phyloP scores from a whole-genome alignment of 2,888 invertebrate genomes.

The Tyria jacobaeae region DNA sequence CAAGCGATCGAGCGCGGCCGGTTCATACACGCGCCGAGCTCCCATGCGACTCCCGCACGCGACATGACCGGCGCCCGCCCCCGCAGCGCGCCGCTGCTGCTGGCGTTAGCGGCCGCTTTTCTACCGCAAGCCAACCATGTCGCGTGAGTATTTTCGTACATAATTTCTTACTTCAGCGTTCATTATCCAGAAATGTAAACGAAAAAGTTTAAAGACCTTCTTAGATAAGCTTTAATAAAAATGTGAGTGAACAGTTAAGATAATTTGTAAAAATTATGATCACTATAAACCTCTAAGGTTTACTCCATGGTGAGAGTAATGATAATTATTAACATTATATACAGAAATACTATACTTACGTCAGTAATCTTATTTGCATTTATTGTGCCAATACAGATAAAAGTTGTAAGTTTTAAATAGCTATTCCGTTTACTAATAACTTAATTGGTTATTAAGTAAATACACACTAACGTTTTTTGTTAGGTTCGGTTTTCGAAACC shows the following conservation, averaged over 20 bases:
- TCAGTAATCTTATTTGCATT: background rate
- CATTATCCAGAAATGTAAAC: slow-evolving; percentile 27
- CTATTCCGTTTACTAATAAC: background rate
- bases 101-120: slow-evolving; percentile 87
- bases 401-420: background rate
- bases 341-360: background rate
- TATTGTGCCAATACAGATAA: background rate
- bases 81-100: slow-evolving; percentile 86
- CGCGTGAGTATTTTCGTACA: slow-evolving; percentile 84
- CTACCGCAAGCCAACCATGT: slow-evolving; percentile 87
- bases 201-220: slow-evolving; percentile 47
- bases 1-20: slow-evolving; percentile 41
- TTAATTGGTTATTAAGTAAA: too few species aligned
- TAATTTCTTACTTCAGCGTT: slow-evolving; percentile 20
- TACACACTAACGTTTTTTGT: too few species aligned
- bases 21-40: slow-evolving; percentile 59
- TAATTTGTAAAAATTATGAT: slow-evolving; percentile 59
- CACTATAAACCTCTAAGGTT: background rate
- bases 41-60: slow-evolving; percentile 78
- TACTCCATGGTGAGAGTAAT: background rate
- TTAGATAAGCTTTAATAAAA: slow-evolving; percentile 55
- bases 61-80: slow-evolving; percentile 86
- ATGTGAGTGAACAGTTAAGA: slow-evolving; percentile 56
- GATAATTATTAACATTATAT: slow-evolving; percentile 1
- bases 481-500: too few species aligned